Evolutionary conservation across 2,797 vertebrate species (phyloP).

Genomic region (Urophycis tenuis): DNA sequence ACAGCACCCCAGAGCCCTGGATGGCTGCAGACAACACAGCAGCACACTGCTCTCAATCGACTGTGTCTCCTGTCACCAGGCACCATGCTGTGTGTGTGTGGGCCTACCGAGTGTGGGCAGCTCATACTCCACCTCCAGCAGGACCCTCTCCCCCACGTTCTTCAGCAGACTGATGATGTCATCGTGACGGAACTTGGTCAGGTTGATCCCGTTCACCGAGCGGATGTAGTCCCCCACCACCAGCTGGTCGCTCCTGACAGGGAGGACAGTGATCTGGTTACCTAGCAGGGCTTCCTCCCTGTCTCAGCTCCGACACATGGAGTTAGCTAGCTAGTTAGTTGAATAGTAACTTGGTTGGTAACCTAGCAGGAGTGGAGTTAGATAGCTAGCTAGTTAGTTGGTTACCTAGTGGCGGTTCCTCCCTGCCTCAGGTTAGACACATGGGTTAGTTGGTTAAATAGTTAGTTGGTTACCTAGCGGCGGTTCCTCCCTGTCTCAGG

Average conservation of each 20-base stretch:
- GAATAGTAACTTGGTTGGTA: not conserved
- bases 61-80: no score
- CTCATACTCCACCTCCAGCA: conserved; percentile 93
- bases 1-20: conserved; percentile 90
- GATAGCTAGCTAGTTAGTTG: not conserved
- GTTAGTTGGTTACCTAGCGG: no score
- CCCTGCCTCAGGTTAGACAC: no score
- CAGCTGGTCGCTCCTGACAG: conserved; percentile 88
- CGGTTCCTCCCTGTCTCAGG: no score
- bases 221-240: conserved; percentile 96
- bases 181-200: conserved; percentile 93
- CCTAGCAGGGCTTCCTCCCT: conserved; percentile 34
- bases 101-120: conserved; percentile 89
- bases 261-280: not conserved
- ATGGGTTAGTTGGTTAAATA: no score
- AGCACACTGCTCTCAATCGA: not conserved
- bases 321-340: not conserved
- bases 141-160: conserved; percentile 91
- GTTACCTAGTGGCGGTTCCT: no score
- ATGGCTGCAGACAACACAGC: conserved; percentile 55
- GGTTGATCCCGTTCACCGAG: conserved; percentile 94
- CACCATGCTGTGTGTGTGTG: not conserved
- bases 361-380: not conserved
- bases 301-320: no score
- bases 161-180: conserved; percentile 98